Evolutionary conservation across 1,140 invertebrate genomes (phyloP).

Genomic region (Saccostrea glomerata): DNA sequence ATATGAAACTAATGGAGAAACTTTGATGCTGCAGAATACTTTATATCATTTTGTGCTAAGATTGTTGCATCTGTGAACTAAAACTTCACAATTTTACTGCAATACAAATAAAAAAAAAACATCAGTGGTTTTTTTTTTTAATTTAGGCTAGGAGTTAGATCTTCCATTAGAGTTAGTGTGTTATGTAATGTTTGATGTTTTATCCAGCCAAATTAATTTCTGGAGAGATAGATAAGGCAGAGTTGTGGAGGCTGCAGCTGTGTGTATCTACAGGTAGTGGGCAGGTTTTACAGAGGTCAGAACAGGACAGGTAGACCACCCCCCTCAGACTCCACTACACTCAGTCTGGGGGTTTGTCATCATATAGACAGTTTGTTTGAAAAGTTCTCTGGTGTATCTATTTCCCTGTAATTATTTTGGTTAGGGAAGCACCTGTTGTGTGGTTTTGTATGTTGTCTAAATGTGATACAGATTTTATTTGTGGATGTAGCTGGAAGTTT

Average conservation of each 20-base stretch:
- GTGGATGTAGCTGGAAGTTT: no score
- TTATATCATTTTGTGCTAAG: no score
- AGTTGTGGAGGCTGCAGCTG: background rate
- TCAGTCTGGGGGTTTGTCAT: background rate
- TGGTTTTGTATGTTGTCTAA: no score
- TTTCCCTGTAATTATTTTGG: background rate
- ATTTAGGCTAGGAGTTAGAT: background rate
- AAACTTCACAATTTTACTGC: no score
- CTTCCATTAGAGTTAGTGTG: background rate
- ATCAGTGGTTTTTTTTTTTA: background rate
- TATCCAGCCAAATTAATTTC: conserved; percentile 17
- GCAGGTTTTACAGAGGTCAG: background rate
- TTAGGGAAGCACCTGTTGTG: background rate
- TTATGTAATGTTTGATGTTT: conserved; percentile 21
- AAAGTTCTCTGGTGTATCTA: background rate
- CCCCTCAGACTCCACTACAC: no score
- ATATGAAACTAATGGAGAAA: no score
- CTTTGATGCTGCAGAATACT: no score
- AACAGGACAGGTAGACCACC: no score
- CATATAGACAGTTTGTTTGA: background rate
- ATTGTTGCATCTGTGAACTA: no score
- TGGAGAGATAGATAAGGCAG: background rate
- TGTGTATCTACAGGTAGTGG: background rate
- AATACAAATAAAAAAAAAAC: no score
- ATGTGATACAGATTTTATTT: no score